Percentiles rank a stretch among this genome's conserved stretches.
These are phyloP conservation scores for Eurytoma adleriae DNA, from an alignment of 2,888 invertebrate genomes.

Conservation along the genomic window DNA sequence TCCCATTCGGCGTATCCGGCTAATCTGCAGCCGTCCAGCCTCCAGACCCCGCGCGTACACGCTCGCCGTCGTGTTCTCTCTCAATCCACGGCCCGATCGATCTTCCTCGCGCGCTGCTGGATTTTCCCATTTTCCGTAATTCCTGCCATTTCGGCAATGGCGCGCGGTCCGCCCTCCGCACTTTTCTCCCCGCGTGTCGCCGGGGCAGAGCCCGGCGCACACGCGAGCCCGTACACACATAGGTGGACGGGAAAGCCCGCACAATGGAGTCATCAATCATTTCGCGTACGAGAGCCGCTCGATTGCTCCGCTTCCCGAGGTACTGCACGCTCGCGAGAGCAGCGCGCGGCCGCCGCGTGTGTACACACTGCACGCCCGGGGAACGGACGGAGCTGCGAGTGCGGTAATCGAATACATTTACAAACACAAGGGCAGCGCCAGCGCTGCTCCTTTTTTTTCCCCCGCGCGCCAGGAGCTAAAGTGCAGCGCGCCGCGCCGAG, in stretches of 20 bases:
- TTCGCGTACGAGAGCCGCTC: constrained; percentile 71
- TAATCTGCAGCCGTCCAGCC: neutral
- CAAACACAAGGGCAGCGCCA: constrained; percentile 60
- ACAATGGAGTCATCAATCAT: constrained; percentile 76
- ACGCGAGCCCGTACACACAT: neutral
- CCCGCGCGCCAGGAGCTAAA: too few species aligned
- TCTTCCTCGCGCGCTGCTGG: constrained; percentile 58
- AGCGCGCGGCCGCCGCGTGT: neutral
- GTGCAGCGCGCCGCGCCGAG: too few species aligned
- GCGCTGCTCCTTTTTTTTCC: too few species aligned
- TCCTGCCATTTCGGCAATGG: constrained; percentile 71
- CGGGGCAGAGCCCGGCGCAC: neutral
- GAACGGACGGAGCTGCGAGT: constrained; percentile 60
- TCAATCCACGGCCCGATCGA: constrained; percentile 42
- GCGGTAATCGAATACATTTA: constrained; percentile 70
- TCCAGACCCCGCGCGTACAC: neutral
- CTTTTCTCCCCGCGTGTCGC: neutral
- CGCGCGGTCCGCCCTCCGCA: constrained; percentile 61
- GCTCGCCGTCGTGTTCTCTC: neutral
- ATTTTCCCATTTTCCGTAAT: constrained; percentile 73
- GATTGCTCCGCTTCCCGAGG: constrained; percentile 64
- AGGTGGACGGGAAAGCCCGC: constrained; percentile 63
- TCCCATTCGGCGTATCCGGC: neutral
- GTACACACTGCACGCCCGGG: constrained; percentile 19
- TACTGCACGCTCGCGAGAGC: constrained; percentile 32